Conservation (phyloP, 2,113 vertebrate genomes). For the Psittacara wagleri region DNA sequence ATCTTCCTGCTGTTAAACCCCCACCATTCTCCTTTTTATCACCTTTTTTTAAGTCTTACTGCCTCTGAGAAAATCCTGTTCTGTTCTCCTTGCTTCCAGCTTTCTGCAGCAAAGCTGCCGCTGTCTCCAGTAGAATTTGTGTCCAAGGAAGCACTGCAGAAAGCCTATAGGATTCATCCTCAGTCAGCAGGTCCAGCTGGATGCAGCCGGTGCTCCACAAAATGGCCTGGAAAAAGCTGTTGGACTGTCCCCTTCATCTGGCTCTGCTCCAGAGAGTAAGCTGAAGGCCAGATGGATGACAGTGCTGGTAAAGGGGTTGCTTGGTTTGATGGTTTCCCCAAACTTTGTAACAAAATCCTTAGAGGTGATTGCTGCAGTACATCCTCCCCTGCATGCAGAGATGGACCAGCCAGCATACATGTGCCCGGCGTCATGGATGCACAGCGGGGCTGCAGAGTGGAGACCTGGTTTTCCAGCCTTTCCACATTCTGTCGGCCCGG, state of each 20-base stretch:
- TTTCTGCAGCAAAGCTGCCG: not conserved
- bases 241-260: not conserved
- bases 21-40: slow-evolving; percentile 8
- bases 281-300: not conserved
- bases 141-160: not conserved
- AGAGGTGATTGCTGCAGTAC: not conserved
- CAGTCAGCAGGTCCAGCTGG: not conserved
- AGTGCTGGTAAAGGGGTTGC: not conserved
- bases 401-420: not conserved
- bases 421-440: accelerated
- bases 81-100: not conserved
- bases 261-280: not conserved
- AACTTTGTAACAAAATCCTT: not conserved
- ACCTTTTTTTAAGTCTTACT: not conserved
- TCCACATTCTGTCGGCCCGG: not conserved
- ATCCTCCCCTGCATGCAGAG: not conserved
- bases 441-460: accelerated
- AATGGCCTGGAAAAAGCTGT: not conserved
- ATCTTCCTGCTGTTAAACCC: slow-evolving; percentile 24
- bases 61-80: not conserved
- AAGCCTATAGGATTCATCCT: not conserved
- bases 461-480: not conserved
- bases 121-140: not conserved
- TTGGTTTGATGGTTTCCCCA: not conserved
- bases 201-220: not conserved